A percentile compares a stretch with the other conserved stretches of the same genome.
These are phyloP conservation scores for Perccottus glenii DNA, from an alignment of 2,113 vertebrate species.

Conservation along the genomic window DNA sequence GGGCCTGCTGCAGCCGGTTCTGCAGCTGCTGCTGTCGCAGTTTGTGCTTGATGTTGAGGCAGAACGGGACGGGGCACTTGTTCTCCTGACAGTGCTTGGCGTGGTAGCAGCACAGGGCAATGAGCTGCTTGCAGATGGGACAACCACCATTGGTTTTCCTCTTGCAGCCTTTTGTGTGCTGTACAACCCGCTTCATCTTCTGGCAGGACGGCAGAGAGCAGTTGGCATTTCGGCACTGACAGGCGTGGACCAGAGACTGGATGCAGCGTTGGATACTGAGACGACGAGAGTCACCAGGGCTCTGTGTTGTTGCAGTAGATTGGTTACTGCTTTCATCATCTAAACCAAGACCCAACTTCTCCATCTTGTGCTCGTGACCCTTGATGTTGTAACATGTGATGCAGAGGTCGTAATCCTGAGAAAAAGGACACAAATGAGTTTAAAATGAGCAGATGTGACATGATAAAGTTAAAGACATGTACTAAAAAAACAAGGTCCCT, in stretches of 20 bases:
- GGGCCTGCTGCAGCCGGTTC: conserved; percentile 94
- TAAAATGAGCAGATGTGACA: background rate
- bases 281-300: conserved; percentile 92
- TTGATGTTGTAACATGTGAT: conserved; percentile 97
- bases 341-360: conserved; percentile 94
- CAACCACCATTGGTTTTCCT: conserved; percentile 97
- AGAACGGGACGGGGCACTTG: conserved; percentile 98
- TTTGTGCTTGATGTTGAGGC: conserved; percentile 98
- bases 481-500: background rate
- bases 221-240: conserved; percentile 97
- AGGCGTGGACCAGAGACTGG: conserved; percentile 96
- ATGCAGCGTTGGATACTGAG: conserved; percentile 99
- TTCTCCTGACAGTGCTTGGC: conserved; percentile 99
- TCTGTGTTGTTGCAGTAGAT: conserved; percentile 89
- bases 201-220: conserved; percentile 96
- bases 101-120: conserved; percentile 96
- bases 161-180: conserved; percentile 97
- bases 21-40: conserved; percentile 97
- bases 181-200: conserved; percentile 98
- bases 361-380: conserved; percentile 98
- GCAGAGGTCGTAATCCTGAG: conserved; percentile 96
- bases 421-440: background rate
- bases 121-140: conserved; percentile 98
- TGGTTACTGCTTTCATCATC: conserved; percentile 95
- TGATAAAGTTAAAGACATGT: background rate